Evolutionary conservation across 2,888 invertebrate species (phyloP).

Genomic region (Caenorhabditis sinica): DNA sequence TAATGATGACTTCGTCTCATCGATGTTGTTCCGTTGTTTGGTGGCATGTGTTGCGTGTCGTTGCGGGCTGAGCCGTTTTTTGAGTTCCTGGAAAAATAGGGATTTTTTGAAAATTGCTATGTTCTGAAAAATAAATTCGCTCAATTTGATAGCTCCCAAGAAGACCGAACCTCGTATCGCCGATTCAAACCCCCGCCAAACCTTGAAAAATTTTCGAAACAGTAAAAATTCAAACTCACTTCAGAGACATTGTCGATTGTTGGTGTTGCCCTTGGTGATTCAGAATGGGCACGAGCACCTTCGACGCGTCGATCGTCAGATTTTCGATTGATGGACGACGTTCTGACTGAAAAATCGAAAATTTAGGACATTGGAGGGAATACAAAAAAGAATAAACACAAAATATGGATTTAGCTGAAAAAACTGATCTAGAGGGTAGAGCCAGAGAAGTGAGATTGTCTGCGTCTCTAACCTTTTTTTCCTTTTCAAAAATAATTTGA

Average conservation of each 20-base stretch:
- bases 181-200: no score
- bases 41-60: conserved; percentile 69
- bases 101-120: no score
- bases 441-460: no score
- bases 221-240: conserved; percentile 13
- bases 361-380: no score
- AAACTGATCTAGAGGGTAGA: no score
- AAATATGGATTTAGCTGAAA: not conserved
- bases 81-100: conserved; percentile 72
- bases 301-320: conserved; percentile 69
- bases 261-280: not conserved
- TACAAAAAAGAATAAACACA: no score
- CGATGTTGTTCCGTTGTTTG: conserved; percentile 38
- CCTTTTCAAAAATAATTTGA: no score
- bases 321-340: conserved; percentile 55
- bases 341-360: conserved; percentile 58
- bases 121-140: no score
- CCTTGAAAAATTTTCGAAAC: not conserved
- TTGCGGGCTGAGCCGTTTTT: conserved; percentile 83
- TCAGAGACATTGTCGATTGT: conserved; percentile 6
- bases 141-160: no score
- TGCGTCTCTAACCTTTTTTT: no score
- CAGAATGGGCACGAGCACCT: conserved; percentile 51
- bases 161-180: no score
- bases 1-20: conserved; percentile 42